Base-by-base conservation (phyloP, 2,797 vertebrate species). In the Pelobates cultripes region DNA sequence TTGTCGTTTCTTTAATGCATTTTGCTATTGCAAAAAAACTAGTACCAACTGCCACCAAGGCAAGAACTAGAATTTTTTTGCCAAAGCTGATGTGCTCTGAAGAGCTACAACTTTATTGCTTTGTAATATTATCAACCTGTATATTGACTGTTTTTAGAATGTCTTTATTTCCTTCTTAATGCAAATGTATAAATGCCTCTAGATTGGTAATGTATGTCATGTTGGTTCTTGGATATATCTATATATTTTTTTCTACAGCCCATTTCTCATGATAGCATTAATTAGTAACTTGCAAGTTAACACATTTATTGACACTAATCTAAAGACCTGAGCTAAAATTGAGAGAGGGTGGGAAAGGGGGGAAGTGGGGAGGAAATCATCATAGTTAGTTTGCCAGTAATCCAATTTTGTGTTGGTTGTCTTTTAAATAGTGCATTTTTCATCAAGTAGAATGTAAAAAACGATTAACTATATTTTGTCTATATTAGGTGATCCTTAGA, bases 1-100 rank as follows among this genome's bases (percentile, higher is more conserved):
- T 91, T 98, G 97, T 87, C 95, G 96, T 68, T 95, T 98, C 88
- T 99, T 99, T 91, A 97, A 97, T 3, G 94, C 95, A 45, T 89
- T 95, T 82, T 97, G 96, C 85, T 94, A 95, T 87, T 97, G 97
- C 93, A 95, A 95, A 92, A 96, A 93, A 85, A 93, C 94, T 75
- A 94, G 93, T 69, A 87, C 86, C n/a, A 84, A 70, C 4, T 92
- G 94, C 81, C 86, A 92, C 70, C 94, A 93, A 0, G 87, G 92
- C 85, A 93, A 90, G 86, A 92, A 93, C 76, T 94, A 93, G 86
- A 0, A 0, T 42, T 67, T 0, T 28, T 17, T 7, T 17, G 13
- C n/a, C 8, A 51, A 1, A 17, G 41, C n/a, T 43, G 41, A 4
- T 42, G 4, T 10, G 69, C 17, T 7, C 53, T 14, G 10, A 53